Conservation (phyloP, 2,113 vertebrate genomes). For the Oncorhynchus nerka region DNA sequence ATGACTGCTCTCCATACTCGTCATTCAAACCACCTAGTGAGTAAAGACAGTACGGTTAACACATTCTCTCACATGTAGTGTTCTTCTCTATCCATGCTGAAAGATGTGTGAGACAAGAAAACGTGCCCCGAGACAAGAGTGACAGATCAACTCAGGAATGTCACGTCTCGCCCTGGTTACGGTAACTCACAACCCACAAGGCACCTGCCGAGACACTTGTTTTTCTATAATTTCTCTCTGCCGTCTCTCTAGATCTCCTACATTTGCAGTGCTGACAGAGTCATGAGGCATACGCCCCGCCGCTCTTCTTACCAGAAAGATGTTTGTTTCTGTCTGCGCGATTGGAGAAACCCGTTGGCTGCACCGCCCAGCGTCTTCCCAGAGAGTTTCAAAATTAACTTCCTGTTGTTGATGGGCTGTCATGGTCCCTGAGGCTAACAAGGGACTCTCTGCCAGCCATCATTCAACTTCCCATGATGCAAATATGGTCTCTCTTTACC, state of each 20-base stretch:
- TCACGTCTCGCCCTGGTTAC: neutral
- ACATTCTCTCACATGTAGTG: neutral
- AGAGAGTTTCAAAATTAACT: slow-evolving; percentile 21
- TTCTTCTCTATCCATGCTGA: neutral
- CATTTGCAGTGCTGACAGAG: slow-evolving; percentile 22
- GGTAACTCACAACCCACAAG: neutral
- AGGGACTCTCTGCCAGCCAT: too few relatives aligned
- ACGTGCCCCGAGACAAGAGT: neutral
- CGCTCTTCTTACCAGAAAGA: too few relatives aligned
- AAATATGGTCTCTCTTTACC: slow-evolving; percentile 4
- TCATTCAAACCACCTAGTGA: neutral
- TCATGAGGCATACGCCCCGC: too few relatives aligned
- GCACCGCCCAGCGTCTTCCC: too few relatives aligned
- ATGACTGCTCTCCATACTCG: neutral
- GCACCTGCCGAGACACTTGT: neutral
- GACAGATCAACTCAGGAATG: slow-evolving; percentile 6
- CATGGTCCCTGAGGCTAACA: neutral
- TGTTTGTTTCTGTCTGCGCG: too few relatives aligned
- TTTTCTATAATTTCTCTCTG: neutral
- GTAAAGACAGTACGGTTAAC: neutral
- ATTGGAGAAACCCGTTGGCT: too few relatives aligned
- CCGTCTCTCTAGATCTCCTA: neutral
- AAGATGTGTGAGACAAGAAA: slow-evolving; percentile 14
- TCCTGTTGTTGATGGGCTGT: slow-evolving; percentile 40
- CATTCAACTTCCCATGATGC: neutral